Evolutionary conservation across 2,888 invertebrate genomes (phyloP).

Genomic region (Stenodema calcarata): DNA sequence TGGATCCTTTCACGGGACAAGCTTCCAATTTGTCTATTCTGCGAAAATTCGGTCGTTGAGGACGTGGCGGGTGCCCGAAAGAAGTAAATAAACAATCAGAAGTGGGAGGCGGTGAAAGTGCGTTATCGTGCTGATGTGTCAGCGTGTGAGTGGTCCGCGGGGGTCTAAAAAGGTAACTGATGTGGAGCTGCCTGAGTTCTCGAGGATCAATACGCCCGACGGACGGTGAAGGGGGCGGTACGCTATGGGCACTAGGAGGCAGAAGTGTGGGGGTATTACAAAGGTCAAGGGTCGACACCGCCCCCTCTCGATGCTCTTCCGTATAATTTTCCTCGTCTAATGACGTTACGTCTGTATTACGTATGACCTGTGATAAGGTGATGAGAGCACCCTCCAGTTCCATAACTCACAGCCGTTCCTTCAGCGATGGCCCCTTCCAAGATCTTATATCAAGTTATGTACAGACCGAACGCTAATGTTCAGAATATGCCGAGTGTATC

Average conservation of each 20-base stretch:
- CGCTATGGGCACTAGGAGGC: not conserved
- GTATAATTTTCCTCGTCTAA: not conserved
- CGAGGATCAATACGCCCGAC: constrained; percentile 13
- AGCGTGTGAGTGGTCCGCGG: not conserved
- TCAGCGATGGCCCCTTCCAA: too few relatives aligned
- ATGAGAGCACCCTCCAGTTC: too few relatives aligned
- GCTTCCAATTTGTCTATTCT: too few relatives aligned
- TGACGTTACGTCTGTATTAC: constrained; percentile 28
- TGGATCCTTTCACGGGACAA: too few relatives aligned
- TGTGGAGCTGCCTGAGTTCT: not conserved
- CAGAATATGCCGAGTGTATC: too few relatives aligned
- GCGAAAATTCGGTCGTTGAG: too few relatives aligned
- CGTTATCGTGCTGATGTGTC: not conserved
- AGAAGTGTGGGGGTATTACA: not conserved
- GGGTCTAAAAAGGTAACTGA: not conserved
- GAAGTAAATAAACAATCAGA: not conserved
- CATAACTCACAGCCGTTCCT: too few relatives aligned
- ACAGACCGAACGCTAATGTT: too few relatives aligned
- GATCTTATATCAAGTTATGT: too few relatives aligned
- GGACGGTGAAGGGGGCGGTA: not conserved
- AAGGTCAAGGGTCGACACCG: constrained; percentile 38
- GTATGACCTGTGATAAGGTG: too few relatives aligned
- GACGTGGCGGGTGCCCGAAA: not conserved
- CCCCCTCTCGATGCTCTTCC: not conserved
- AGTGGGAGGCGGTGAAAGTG: not conserved